A percentile compares a stretch with the other conserved stretches of the same genome.
Evolutionary conservation across 1,140 invertebrate genomes (phyloP).

Genomic region (Chlorops oryzae): DNA sequence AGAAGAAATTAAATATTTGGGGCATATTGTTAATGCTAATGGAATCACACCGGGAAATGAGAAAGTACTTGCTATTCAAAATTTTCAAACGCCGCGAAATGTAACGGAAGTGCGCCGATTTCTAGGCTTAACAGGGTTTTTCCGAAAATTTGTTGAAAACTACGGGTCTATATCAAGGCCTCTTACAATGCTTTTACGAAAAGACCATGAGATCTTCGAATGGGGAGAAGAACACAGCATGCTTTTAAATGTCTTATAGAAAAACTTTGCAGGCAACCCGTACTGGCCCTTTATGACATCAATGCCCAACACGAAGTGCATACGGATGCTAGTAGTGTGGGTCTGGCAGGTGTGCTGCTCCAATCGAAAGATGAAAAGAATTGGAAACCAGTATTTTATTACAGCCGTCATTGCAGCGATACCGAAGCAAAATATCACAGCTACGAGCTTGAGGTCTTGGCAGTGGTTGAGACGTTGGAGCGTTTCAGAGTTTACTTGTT

Average conservation of each 20-base stretch:
- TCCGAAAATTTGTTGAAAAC: conserved; percentile 50
- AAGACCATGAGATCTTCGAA: background rate
- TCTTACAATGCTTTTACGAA: conserved; percentile 37
- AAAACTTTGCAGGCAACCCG: conserved; percentile 11
- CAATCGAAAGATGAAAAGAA: conserved; percentile 16
- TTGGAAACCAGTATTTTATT: conserved; percentile 6
- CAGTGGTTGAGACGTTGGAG: conserved; percentile 28
- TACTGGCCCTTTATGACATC: conserved; percentile 19
- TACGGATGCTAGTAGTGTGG: conserved; percentile 20
- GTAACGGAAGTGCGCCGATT: conserved; percentile 2
- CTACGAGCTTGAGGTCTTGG: conserved; percentile 44
- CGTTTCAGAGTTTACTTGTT: conserved; percentile 37
- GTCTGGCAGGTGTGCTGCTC: conserved; percentile 22
- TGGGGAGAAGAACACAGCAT: background rate
- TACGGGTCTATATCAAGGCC: conserved; percentile 29
- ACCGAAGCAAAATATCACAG: conserved; percentile 41
- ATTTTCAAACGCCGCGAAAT: background rate
- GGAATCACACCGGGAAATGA: background rate
- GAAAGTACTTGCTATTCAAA: background rate
- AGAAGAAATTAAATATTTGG: conserved; percentile 5
- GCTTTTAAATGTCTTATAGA: conserved; percentile 17
- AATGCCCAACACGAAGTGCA: conserved; percentile 18
- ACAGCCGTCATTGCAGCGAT: conserved; percentile 34
- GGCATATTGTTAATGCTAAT: conserved; percentile 25
- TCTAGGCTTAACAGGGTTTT: background rate